Base-by-base conservation (phyloP, 2,797 vertebrate genomes). In the Clamator glandarius region DNA sequence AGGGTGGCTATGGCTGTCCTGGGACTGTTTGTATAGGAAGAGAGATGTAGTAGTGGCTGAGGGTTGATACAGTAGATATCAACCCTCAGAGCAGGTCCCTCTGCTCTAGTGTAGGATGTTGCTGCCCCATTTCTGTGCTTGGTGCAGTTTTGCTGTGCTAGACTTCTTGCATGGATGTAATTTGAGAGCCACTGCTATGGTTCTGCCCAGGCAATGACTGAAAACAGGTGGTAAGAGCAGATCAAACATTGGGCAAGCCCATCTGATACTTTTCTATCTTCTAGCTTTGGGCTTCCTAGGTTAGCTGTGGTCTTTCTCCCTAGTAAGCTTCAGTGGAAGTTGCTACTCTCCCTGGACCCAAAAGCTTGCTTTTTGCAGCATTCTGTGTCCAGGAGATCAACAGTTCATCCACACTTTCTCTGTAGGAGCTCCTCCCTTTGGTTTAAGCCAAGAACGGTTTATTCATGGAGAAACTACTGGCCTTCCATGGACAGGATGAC, bases 21-120 rank as follows among this genome's bases (percentile, higher is more conserved):
- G 20, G 15, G 10, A 12, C 13, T 26, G 1, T 19, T 33, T 25
- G 55, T 4, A n/a, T 58, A 25, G n/a, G 31, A 51, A 39, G 42
- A 44, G 24, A 29, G 31, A 17, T 11, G 19, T 2, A 24, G 42
- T 24, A 36, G 50, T 81, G 29, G 29, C 21, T 46, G 63, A 15
- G 50, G 68, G 50, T 21, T 58, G 36, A 8, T 23, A 3, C 3
- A 1, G 3, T 2, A 5, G 19, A 6, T 12, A 14, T 1, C 31
- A 28, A 1, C 8, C 7, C 21, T 61, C 18, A 16, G 18, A 23
- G 19, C 10, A 74, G 26, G 50, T 13, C 24, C 15, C 2, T 51
- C 57, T 69, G 28, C 14, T 75, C 11, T 15, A 2, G 7, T 6
- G n/a, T 8, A 69, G 36, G 57, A 4, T 31, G n/a, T 3, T 74